phyloP scores from a whole-genome alignment of 2,113 vertebrate species.

The Tautogolabrus adspersus region DNA sequence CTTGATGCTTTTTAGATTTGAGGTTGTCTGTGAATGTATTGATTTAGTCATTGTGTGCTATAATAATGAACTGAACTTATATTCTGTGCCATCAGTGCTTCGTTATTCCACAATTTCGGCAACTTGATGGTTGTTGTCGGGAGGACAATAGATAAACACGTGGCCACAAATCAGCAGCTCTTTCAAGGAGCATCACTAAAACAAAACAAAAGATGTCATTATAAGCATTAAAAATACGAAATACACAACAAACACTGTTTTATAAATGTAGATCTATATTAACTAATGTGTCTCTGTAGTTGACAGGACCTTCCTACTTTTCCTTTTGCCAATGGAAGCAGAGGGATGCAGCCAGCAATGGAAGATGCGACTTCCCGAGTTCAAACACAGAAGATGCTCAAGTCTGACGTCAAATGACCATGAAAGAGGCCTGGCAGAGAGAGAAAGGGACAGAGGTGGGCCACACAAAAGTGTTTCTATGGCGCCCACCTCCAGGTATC shows the following conservation, averaged over 20 bases:
- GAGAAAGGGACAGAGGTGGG: slow-evolving; percentile 17
- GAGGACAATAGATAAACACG: slow-evolving; percentile 39
- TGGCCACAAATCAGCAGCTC: not conserved
- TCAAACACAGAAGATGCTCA: not conserved
- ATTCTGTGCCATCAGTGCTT: slow-evolving; percentile 16
- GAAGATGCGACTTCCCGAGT: slow-evolving; percentile 27
- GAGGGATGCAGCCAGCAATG: slow-evolving; percentile 31
- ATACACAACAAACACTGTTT: too few relatives aligned
- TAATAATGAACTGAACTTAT: not conserved
- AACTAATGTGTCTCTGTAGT: not conserved
- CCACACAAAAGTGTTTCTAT: slow-evolving; percentile 59
- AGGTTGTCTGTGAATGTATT: not conserved
- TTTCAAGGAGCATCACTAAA: slow-evolving; percentile 8
- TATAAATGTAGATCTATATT: not conserved
- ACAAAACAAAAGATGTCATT: not conserved
- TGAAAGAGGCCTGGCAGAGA: not conserved
- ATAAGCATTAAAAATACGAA: not conserved
- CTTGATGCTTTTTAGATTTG: too few relatives aligned
- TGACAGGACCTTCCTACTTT: slow-evolving; percentile 28
- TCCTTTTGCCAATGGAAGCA: slow-evolving; percentile 47
- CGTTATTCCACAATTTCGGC: not conserved
- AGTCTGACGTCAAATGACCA: not conserved
- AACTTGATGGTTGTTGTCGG: slow-evolving; percentile 79
- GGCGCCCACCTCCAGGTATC: slow-evolving; percentile 63
- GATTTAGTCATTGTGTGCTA: not conserved